phyloP scores from a whole-genome alignment of 1,140 invertebrate species.

The Dendroctonus ponderosae region DNA sequence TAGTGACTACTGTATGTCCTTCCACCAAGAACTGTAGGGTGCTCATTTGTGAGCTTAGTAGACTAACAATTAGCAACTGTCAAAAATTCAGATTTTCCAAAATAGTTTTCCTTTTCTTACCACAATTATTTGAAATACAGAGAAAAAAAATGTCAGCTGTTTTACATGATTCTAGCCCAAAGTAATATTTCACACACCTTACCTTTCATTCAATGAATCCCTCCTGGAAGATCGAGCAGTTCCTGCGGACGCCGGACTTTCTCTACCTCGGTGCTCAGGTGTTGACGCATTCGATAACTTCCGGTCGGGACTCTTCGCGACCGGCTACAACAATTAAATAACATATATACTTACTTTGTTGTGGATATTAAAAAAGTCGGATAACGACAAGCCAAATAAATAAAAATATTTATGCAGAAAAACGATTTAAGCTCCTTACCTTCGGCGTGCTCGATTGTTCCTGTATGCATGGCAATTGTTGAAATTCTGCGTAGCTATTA shows the following conservation, averaged over 20 bases:
- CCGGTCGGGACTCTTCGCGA: constrained; percentile 57
- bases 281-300: constrained; percentile 56
- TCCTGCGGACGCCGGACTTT: constrained; percentile 57
- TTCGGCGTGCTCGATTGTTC: constrained; percentile 54
- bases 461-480: constrained; percentile 59
- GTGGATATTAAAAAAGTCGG: no score
- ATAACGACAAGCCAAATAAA: no score
- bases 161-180: constrained; percentile 37
- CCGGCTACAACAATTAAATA: not conserved
- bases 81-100: no score
- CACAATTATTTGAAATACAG: no score
- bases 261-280: constrained; percentile 58
- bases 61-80: no score
- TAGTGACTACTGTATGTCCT: no score
- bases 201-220: constrained; percentile 60
- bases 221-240: constrained; percentile 60
- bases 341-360: no score
- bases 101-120: no score
- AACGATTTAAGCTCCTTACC: constrained; percentile 13
- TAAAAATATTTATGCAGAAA: not conserved
- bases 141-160: no score
- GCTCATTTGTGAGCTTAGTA: no score
- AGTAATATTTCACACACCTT: constrained; percentile 1
- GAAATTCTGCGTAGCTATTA: constrained; percentile 65
- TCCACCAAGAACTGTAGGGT: no score